These are phyloP conservation scores for Acanthosoma haemorrhoidale DNA, from an alignment of 2,888 invertebrate genomes.

Conservation along the genomic window DNA sequence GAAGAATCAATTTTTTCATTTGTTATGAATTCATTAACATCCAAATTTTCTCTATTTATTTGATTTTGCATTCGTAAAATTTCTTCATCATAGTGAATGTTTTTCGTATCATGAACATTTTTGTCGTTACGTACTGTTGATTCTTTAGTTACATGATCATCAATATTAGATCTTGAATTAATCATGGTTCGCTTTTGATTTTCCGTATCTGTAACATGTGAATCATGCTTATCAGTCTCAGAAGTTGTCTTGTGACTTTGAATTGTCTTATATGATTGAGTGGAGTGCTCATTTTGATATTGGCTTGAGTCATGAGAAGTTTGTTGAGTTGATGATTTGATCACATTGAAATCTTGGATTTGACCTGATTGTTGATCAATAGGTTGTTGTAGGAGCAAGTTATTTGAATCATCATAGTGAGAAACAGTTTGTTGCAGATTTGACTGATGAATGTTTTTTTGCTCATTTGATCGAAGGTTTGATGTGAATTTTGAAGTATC, in stretches of 20 bases:
- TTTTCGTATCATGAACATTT: not conserved
- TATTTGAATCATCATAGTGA: not conserved
- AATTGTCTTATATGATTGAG: not conserved
- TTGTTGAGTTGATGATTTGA: not conserved
- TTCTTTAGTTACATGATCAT: not conserved
- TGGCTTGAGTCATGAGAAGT: not conserved
- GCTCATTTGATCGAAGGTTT: not conserved
- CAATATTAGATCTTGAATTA: not conserved
- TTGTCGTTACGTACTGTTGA: not conserved
- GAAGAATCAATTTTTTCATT: constrained; percentile 14
- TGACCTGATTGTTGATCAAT: not conserved
- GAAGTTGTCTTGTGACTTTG: not conserved
- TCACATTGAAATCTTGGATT: not conserved
- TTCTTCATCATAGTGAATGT: not conserved
- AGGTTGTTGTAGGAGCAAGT: not conserved
- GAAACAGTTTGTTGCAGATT: not conserved
- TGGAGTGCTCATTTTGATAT: not conserved
- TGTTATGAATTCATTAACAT: not conserved
- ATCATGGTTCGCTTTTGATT: not conserved
- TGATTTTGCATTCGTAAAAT: not conserved
- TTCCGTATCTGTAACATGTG: not conserved
- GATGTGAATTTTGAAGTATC: not conserved
- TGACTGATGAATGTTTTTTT: not conserved
- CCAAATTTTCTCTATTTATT: not conserved
- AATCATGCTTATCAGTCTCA: not conserved